phyloP scores from a whole-genome alignment of 2,888 invertebrate genomes.

The Mesoligia furuncula region DNA sequence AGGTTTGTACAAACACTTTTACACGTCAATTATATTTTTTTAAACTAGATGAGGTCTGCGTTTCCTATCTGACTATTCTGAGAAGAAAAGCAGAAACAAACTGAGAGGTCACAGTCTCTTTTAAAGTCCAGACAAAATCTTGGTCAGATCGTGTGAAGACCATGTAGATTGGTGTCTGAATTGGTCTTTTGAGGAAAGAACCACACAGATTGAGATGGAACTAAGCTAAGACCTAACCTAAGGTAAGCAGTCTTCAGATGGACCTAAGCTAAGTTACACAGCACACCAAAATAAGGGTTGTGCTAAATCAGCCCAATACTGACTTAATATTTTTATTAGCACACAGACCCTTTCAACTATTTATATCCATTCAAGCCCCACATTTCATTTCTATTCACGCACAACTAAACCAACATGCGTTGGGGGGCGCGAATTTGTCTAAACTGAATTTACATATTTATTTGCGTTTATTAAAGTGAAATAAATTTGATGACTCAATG shows the following conservation, averaged over 20 bases:
- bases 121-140: too few species aligned
- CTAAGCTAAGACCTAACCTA: too few species aligned
- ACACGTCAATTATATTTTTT: too few species aligned
- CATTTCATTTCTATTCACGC: slow-evolving; percentile 67
- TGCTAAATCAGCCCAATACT: slow-evolving; percentile 12
- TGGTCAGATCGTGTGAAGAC: too few species aligned
- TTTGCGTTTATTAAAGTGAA: slow-evolving; percentile 84
- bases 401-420: slow-evolving; percentile 61
- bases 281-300: slow-evolving; percentile 9
- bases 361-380: slow-evolving; percentile 58
- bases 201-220: too few species aligned
- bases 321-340: slow-evolving; percentile 64
- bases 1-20: too few species aligned
- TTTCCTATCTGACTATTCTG: too few species aligned
- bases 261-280: neutral
- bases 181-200: too few species aligned
- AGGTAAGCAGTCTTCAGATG: neutral
- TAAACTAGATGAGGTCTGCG: too few species aligned
- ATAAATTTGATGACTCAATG: slow-evolving; percentile 83
- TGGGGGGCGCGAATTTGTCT: slow-evolving; percentile 62
- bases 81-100: too few species aligned
- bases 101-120: too few species aligned
- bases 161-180: too few species aligned
- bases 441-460: slow-evolving; percentile 79
- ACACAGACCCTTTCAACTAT: slow-evolving; percentile 44